Evolutionary conservation across 2,888 invertebrate species (phyloP).

Genomic region (Aethes cnicana): DNA sequence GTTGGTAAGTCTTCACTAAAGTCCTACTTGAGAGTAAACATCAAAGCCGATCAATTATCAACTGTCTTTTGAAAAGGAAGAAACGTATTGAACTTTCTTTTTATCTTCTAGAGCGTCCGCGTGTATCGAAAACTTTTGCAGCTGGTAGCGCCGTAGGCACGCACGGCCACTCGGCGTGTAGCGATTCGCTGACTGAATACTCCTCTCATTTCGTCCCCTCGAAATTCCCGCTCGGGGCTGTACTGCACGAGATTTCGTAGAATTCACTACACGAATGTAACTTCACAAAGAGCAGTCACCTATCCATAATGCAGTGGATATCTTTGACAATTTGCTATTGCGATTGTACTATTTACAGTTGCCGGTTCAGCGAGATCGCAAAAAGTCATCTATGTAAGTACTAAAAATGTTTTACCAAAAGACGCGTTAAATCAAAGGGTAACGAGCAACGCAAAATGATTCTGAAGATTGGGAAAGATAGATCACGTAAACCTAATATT

Average conservation of each 20-base stretch:
- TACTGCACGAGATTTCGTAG: neutral
- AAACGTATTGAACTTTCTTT: neutral
- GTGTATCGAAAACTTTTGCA: conserved; percentile 8
- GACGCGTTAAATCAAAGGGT: too few relatives aligned
- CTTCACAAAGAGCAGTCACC: conserved; percentile 10
- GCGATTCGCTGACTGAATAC: conserved; percentile 23
- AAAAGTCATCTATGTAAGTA: too few relatives aligned
- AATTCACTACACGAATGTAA: conserved; percentile 5
- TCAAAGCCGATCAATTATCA: neutral
- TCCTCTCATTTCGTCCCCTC: conserved; percentile 4
- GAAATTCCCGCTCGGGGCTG: neutral
- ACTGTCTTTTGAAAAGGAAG: neutral
- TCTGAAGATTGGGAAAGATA: too few relatives aligned
- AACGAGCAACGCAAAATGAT: too few relatives aligned
- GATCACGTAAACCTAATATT: too few relatives aligned
- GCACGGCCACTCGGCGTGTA: conserved; percentile 22
- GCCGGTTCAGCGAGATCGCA: too few relatives aligned
- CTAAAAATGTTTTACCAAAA: too few relatives aligned
- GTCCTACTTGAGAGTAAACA: too few relatives aligned
- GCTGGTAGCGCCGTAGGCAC: neutral
- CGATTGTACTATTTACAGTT: conserved; percentile 2
- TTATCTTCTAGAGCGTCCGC: neutral
- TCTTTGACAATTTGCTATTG: conserved; percentile 16
- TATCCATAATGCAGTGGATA: conserved; percentile 21
- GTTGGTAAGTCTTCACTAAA: too few relatives aligned